Evolutionary conservation across 2,888 invertebrate genomes (phyloP), one percentile per base, ranked within the genome.

Genomic region (Busseola fusca): DNA sequence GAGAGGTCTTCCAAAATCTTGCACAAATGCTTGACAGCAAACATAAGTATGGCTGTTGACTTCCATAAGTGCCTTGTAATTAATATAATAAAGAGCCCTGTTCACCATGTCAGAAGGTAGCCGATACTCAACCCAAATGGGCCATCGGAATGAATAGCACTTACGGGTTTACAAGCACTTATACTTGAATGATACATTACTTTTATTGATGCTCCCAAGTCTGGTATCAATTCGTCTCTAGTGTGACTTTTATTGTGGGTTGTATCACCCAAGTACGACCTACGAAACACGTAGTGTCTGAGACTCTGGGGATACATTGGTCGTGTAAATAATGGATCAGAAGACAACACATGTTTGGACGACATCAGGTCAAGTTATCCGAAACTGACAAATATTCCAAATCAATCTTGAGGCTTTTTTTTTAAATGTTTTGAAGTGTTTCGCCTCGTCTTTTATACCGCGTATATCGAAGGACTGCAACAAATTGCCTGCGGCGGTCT

Each of bases 161-260:
- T 74, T 64, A 69, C 67, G 40, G 48, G 79, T 80, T 79, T 69
- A 79, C 66, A 73, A 69, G 69, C 72, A 72, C 80, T 78, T 66
- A 59, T 34, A 30, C 37, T 64, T 21, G 42, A 78, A 72, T 78
- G 72, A 76, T 72, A 76, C 79, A 68, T 79, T 69, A 75, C 30
- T 81, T 78, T 78, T 78, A 81, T 68, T 34, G 64, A 42, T 40
- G 67, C 30, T 69, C 78, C 67, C 67, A 30, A 45, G 62, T 64
- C 68, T 60, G 67, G 73, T 76, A 80, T 78, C 78, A 75, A 81
- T 72, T 78, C 65, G 74, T 67, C 75, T 72, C 54, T 48, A 40
- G 69, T 56, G 78, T 56, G 69, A 78, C 74, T 80, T 80, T 81
- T 81, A 81, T 68, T 69, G 69, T 54, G 34, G 60, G 12, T 66